Conservation (phyloP, 2,113 vertebrate species). For the Chaenogobius annularis region DNA sequence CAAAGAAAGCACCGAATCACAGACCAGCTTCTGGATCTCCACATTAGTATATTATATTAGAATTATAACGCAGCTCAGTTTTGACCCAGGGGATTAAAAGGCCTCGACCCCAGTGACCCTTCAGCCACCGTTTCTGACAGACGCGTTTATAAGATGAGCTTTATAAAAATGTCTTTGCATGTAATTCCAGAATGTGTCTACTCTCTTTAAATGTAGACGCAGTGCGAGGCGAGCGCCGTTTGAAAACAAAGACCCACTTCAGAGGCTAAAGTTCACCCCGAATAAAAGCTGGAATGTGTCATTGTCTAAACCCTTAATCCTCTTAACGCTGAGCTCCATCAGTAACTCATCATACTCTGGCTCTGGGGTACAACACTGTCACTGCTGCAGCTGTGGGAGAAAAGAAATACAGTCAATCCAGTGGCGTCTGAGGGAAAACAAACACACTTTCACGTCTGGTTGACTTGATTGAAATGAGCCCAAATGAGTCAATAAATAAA, state of each 20-base stretch:
- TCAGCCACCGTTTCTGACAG: background rate
- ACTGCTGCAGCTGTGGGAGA: background rate
- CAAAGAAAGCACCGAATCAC: background rate
- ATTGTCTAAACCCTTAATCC: slow-evolving; percentile 64
- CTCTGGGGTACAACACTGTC: background rate
- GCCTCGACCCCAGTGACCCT: too few species aligned
- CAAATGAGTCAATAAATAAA: too few species aligned
- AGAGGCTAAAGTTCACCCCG: slow-evolving; percentile 13
- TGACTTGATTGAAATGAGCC: too few species aligned
- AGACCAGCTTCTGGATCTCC: background rate
- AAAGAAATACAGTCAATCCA: background rate
- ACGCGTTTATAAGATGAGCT: too few species aligned
- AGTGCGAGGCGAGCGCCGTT: background rate
- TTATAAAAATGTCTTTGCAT: background rate
- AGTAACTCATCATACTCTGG: slow-evolving; percentile 4
- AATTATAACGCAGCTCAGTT: too few species aligned
- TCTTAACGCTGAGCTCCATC: slow-evolving; percentile 53
- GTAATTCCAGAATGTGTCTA: background rate
- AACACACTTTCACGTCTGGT: too few species aligned
- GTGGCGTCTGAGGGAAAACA: too few species aligned
- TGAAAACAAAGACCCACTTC: slow-evolving; percentile 18
- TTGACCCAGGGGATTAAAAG: background rate
- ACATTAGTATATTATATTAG: too few species aligned
- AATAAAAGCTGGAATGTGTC: slow-evolving; percentile 49
- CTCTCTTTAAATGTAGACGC: background rate